Percentiles rank a stretch among this genome's conserved stretches.
phyloP scores from a whole-genome alignment of 1,140 invertebrate species.

The Octopus bimaculoides region DNA sequence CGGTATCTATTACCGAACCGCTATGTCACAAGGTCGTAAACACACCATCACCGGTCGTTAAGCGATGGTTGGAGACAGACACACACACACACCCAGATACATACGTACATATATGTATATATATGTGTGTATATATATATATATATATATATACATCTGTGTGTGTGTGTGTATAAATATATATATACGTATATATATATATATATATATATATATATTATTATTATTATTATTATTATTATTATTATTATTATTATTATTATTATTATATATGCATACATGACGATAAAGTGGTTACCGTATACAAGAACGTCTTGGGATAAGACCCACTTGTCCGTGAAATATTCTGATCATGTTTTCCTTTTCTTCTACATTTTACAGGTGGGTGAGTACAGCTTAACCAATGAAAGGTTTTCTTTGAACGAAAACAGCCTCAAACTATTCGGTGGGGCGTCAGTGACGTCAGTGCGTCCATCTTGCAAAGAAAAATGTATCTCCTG shows the following conservation, averaged over 20 bases:
- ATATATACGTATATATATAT: neutral
- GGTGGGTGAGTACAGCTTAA: constrained; percentile 37
- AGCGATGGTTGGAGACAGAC: no score
- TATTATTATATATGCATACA: no score
- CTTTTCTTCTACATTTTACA: constrained; percentile 19
- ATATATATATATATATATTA: neutral
- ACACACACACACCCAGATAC: no score
- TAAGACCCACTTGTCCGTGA: no score
- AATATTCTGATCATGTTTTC: no score
- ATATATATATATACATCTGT: neutral
- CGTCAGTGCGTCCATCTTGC: constrained; percentile 29
- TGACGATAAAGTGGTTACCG: no score
- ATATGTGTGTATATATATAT: neutral
- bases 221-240: no score
- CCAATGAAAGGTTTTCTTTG: constrained; percentile 19
- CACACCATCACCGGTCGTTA: no score
- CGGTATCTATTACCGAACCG: no score
- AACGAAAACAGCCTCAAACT: constrained; percentile 14
- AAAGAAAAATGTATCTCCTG: constrained; percentile 40
- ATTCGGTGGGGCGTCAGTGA: constrained; percentile 8
- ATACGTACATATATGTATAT: neutral
- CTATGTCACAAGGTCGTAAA: no score
- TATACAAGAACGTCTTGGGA: no score
- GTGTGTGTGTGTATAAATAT: neutral
- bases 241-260: no score